Base-by-base conservation (phyloP, 2,888 invertebrate genomes). In the Diaphora mendica region DNA sequence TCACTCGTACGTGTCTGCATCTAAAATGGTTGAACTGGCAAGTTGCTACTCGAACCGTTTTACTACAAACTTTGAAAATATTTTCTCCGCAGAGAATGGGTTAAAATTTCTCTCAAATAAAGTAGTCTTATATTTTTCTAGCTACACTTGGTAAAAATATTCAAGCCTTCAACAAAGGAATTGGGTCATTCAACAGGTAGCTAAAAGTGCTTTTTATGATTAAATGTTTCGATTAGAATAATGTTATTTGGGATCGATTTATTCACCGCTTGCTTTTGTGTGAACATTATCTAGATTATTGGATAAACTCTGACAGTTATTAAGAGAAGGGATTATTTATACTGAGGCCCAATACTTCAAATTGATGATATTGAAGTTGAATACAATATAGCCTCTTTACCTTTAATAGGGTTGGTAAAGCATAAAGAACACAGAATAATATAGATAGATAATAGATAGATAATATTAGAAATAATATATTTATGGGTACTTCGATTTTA, bases 141-240 rank as follows among this genome's bases (percentile, higher is more conserved):
- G 64, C 64, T 71, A 70, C 51, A 66, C 42, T 64, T 35, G 55
- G 71, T 55, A 76, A 73, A 78, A 71, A 72, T 74, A 75, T 74
- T 72, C 42, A 78, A 33, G 70, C 71, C 66, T 73, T 70, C 75
- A 78, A 71, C 64, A 67, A 72, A 30, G 69, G 66, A 67, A 44
- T 67, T n/a, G 17, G 68, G 33, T n/a, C 68, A 59, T 69, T 79
- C 82, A 77, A 84, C 84, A 82, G 75, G 80, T 82, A 72, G 73
- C 51, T 64, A 42, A 35, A 48, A 59, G 73, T 75, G 81, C 84
- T 83, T 79, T 81, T 72, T 72, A 73, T 77, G 82, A 82, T 82
- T 83, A 81, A 67, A 75, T 81, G 69, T 77, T 76, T 73, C 79
- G 73, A 77, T 79, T 77, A 79, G 73, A 75, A 68, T 74, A 73